Conservation (phyloP, 2,888 invertebrate genomes). For the Ethmia dodecea region DNA sequence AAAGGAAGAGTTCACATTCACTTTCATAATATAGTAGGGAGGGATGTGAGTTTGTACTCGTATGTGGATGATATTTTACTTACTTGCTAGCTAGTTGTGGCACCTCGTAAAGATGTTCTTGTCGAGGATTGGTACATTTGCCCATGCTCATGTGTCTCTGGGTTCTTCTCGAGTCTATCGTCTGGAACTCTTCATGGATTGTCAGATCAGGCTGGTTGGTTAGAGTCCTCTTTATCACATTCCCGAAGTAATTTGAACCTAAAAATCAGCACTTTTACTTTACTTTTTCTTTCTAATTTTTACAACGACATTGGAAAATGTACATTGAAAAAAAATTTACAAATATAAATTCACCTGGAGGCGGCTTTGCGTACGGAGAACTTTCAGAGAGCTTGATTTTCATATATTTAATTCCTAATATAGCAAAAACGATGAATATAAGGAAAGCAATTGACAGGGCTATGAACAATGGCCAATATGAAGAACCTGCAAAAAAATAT, state of each 20-base stretch:
- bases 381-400: conserved; percentile 60
- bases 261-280: not conserved
- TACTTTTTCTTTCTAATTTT: not conserved
- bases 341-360: conserved; percentile 46
- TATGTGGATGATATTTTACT: too few species aligned
- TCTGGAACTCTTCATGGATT: conserved; percentile 82
- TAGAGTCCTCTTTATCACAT: conserved; percentile 88
- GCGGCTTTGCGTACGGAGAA: conserved; percentile 63
- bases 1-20: too few species aligned
- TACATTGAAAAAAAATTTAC: too few species aligned
- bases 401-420: conserved; percentile 66
- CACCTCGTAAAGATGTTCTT: conserved; percentile 93
- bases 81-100: conserved; percentile 80
- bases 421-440: conserved; percentile 59
- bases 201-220: conserved; percentile 91
- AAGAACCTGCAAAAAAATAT: conserved; percentile 41
- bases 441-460: conserved; percentile 61
- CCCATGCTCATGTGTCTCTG: conserved; percentile 66
- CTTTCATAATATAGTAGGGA: too few species aligned
- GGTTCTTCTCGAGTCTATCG: conserved; percentile 82
- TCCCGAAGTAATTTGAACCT: conserved; percentile 86
- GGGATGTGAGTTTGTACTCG: too few species aligned
- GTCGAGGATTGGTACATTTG: conserved; percentile 82
- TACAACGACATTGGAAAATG: too few species aligned
- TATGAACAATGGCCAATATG: conserved; percentile 61